phyloP scores from a whole-genome alignment of 2,888 invertebrate species.

The Andrena praecox region DNA sequence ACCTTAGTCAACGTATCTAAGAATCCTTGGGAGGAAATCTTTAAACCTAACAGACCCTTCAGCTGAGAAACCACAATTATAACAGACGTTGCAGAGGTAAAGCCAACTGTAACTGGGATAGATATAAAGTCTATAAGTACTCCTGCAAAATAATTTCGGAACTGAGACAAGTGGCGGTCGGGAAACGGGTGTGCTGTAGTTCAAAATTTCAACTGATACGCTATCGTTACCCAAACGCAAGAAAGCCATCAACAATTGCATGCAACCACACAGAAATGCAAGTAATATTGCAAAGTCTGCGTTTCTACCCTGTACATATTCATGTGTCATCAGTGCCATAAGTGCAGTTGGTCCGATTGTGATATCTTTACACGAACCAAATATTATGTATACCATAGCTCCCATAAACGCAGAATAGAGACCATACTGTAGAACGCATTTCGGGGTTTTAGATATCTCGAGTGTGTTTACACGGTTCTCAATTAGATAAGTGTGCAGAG shows the following conservation, averaged over 20 bases:
- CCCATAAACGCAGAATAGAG: slow-evolving; percentile 98
- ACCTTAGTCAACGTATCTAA: slow-evolving; percentile 91
- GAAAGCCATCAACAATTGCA: slow-evolving; percentile 93
- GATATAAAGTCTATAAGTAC: slow-evolving; percentile 96
- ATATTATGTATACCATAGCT: slow-evolving; percentile 95
- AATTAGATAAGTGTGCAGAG: too few relatives aligned
- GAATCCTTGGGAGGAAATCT: slow-evolving; percentile 91
- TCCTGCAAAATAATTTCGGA: slow-evolving; percentile 86
- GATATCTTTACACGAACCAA: slow-evolving; percentile 95
- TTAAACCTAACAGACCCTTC: slow-evolving; percentile 90
- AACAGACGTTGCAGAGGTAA: slow-evolving; percentile 96
- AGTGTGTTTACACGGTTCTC: background rate
- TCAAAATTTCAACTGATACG: slow-evolving; percentile 10
- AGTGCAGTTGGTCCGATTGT: slow-evolving; percentile 97
- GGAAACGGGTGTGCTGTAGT: too few relatives aligned
- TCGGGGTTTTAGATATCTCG: background rate
- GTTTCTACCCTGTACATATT: slow-evolving; percentile 90
- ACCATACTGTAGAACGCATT: slow-evolving; percentile 90
- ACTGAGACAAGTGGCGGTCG: background rate
- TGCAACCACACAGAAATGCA: slow-evolving; percentile 93
- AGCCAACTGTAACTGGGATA: slow-evolving; percentile 94
- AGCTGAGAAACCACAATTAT: slow-evolving; percentile 95
- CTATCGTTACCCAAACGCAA: slow-evolving; percentile 90
- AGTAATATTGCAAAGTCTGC: slow-evolving; percentile 93
- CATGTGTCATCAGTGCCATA: slow-evolving; percentile 95